These are phyloP conservation scores for Istiophorus platypterus DNA, from an alignment of 2,113 vertebrate genomes.

Conservation along the genomic window DNA sequence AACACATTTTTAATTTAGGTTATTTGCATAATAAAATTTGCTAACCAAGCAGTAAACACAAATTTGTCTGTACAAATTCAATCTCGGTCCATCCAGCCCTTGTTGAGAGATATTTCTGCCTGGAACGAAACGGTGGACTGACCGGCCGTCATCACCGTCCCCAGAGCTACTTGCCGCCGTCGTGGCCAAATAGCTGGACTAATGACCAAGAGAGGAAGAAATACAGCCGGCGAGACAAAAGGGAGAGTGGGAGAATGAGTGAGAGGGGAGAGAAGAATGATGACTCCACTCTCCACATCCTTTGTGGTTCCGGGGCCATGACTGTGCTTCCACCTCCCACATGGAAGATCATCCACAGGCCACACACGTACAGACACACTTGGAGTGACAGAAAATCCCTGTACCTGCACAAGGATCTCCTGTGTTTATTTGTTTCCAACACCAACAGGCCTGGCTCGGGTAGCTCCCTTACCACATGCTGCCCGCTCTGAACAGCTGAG, in stretches of 20 bases:
- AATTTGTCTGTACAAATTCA: no score
- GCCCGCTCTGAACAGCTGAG: conserved; percentile 55
- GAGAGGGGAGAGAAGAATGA: conserved; percentile 26
- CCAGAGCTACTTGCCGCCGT: background rate
- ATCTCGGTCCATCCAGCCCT: background rate
- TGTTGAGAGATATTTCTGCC: background rate
- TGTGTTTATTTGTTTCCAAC: conserved; percentile 63
- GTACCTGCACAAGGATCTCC: conserved; percentile 37
- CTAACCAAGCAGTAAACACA: no score
- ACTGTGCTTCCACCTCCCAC: conserved; percentile 66
- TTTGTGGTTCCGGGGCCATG: conserved; percentile 59
- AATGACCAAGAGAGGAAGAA: background rate
- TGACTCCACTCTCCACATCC: conserved; percentile 69
- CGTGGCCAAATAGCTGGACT: background rate
- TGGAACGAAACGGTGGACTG: background rate
- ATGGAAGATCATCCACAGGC: conserved; percentile 36
- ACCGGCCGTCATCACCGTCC: background rate
- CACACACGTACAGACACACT: conserved; percentile 68
- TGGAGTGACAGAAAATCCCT: conserved; percentile 43
- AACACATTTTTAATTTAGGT: no score
- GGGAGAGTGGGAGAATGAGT: conserved; percentile 24
- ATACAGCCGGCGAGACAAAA: background rate
- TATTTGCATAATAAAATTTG: no score
- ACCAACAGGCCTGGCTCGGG: conserved; percentile 52
- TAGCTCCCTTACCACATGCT: conserved; percentile 49